Percentiles rank a stretch among this genome's conserved stretches.
phyloP scores from a whole-genome alignment of 2,888 invertebrate species.

The Electrophaes corylata region DNA sequence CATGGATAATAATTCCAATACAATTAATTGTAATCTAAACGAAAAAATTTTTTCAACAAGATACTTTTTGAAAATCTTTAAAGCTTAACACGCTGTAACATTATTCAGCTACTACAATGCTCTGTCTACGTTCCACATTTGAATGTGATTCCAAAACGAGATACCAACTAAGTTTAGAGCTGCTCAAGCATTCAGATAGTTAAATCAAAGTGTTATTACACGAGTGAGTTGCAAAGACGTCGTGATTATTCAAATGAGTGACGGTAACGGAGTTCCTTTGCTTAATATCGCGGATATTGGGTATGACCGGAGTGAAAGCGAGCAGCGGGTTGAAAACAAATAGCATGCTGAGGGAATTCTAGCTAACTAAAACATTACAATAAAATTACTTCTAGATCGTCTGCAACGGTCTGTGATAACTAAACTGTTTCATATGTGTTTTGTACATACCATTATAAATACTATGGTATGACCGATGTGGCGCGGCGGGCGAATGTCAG shows the following conservation, averaged over 20 bases:
- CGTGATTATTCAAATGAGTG: slow-evolving; percentile 51
- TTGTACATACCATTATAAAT: no score
- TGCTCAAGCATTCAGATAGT: slow-evolving; percentile 25
- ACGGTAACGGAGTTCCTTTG: slow-evolving; percentile 29
- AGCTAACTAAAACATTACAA: no score
- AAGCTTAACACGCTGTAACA: background rate
- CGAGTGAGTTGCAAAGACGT: slow-evolving; percentile 46
- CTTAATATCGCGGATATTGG: slow-evolving; percentile 21
- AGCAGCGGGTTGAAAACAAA: background rate
- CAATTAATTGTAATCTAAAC: no score
- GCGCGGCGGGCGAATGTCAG: no score
- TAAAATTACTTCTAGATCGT: no score
- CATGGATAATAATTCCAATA: no score
- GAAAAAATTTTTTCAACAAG: no score
- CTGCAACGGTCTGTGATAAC: no score
- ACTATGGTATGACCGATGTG: no score
- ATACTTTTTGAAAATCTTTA: no score
- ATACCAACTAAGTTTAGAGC: slow-evolving; percentile 8
- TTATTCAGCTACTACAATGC: background rate
- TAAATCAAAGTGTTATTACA: slow-evolving; percentile 52
- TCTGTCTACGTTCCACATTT: slow-evolving; percentile 1
- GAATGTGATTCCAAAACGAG: slow-evolving; percentile 10
- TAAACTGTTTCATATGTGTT: no score
- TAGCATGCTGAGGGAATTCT: no score
- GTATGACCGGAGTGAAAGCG: slow-evolving; percentile 37